Evolutionary conservation across 1,140 invertebrate genomes (phyloP).

Genomic region (Calliphora vicina): DNA sequence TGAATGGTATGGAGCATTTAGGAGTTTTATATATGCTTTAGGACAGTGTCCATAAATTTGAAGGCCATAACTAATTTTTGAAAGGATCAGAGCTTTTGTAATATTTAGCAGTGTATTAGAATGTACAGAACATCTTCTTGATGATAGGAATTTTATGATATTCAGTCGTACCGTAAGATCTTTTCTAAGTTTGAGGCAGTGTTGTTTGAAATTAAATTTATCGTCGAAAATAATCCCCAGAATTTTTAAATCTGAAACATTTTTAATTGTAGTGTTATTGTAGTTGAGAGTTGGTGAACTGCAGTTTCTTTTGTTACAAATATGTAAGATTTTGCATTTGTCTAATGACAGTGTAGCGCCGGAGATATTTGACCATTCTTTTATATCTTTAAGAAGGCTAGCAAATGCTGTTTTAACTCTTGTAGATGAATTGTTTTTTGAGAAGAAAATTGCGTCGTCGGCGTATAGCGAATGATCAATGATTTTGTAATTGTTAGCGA

Average conservation of each 20-base stretch:
- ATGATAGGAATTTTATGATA: constrained; percentile 28
- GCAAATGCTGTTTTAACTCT: too few relatives aligned
- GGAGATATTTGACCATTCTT: not conserved
- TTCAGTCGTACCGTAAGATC: too few relatives aligned
- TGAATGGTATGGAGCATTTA: too few relatives aligned
- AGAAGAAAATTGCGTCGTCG: too few relatives aligned
- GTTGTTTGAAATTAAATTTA: too few relatives aligned
- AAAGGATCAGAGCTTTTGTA: not conserved
- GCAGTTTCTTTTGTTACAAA: constrained; percentile 31
- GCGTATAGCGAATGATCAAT: not conserved
- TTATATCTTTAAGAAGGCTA: not conserved
- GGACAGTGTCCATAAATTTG: not conserved
- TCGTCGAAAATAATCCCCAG: too few relatives aligned
- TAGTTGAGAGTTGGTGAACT: not conserved
- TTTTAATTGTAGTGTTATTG: not conserved
- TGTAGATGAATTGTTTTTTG: too few relatives aligned
- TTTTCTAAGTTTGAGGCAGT: too few relatives aligned
- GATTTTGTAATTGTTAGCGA: not conserved
- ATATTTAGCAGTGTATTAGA: constrained; percentile 22
- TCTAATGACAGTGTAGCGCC: constrained; percentile 10
- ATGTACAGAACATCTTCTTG: not conserved
- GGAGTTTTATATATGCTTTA: not conserved
- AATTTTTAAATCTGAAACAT: not conserved
- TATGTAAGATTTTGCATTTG: constrained; percentile 32
- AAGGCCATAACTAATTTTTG: not conserved